Conservation (phyloP, 2,113 vertebrate genomes). For the Aldabrachelys gigantea region DNA sequence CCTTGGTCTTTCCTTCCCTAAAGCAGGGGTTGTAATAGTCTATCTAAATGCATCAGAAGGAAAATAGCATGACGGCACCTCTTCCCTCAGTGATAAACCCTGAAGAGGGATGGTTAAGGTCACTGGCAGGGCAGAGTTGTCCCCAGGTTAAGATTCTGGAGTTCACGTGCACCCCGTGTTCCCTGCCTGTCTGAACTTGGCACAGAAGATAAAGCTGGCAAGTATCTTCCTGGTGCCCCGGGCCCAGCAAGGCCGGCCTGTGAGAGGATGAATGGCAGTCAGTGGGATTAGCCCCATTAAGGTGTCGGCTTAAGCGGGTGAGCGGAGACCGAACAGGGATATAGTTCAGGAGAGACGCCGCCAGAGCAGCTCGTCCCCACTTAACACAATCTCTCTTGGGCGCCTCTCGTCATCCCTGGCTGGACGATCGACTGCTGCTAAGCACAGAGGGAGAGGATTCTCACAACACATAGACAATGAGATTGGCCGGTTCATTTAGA, state of each 20-base stretch:
- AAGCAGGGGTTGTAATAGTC: background rate
- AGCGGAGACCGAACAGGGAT: background rate
- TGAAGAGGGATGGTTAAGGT: too few relatives aligned
- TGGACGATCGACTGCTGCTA: background rate
- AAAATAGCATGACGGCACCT: too few relatives aligned
- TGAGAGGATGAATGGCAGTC: background rate
- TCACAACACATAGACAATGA: background rate
- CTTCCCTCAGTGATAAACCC: too few relatives aligned
- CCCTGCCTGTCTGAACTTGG: too few relatives aligned
- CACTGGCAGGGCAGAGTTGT: too few relatives aligned
- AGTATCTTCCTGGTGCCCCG: too few relatives aligned
- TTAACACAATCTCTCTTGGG: background rate
- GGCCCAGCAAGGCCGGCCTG: background rate
- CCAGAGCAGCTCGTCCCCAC: background rate
- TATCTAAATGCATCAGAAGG: background rate
- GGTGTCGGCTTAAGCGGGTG: background rate
- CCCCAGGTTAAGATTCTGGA: too few relatives aligned
- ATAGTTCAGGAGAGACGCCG: background rate
- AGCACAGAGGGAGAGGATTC: background rate
- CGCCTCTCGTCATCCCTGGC: background rate
- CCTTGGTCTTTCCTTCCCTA: background rate
- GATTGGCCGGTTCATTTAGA: background rate
- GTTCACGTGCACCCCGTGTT: too few relatives aligned
- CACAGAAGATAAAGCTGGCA: too few relatives aligned
- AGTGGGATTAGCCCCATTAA: background rate